These are phyloP conservation scores for Eupithecia centaureata DNA, from an alignment of 2,888 invertebrate genomes.

Conservation along the genomic window DNA sequence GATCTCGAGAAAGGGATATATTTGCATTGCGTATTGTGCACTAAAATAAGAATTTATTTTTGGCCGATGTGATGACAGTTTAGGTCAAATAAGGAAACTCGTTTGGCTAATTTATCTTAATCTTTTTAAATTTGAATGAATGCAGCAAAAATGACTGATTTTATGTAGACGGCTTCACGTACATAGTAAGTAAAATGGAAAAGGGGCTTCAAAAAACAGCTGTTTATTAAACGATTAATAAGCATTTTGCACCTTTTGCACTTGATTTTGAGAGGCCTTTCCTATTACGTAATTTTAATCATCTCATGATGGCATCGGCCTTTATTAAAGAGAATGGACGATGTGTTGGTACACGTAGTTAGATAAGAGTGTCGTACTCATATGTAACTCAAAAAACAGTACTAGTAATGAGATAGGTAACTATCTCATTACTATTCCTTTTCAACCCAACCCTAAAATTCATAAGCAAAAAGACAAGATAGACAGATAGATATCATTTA, in stretches of 20 bases:
- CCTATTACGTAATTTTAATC: background rate
- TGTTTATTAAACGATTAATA: background rate
- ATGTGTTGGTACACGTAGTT: background rate
- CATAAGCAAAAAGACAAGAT: no score
- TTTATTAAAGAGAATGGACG: background rate
- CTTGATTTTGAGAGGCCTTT: background rate
- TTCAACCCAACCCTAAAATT: background rate
- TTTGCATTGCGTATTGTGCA: background rate
- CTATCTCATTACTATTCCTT: background rate
- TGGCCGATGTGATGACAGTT: constrained; percentile 6
- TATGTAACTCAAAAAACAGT: background rate
- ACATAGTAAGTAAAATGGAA: background rate
- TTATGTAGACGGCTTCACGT: no score
- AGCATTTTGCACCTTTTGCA: background rate
- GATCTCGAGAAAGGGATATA: constrained; percentile 4
- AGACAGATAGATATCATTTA: no score
- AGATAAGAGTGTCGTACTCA: background rate
- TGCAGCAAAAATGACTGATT: no score
- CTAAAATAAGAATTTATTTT: constrained; percentile 4
- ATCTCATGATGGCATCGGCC: background rate
- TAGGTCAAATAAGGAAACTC: background rate
- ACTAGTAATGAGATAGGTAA: no score
- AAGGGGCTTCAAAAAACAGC: background rate
- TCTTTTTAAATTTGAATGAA: background rate
- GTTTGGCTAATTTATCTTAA: background rate